Percentiles rank a stretch among this genome's conserved stretches.
Evolutionary conservation across 2,888 invertebrate genomes (phyloP).

Genomic region (Drosophila siamana): DNA sequence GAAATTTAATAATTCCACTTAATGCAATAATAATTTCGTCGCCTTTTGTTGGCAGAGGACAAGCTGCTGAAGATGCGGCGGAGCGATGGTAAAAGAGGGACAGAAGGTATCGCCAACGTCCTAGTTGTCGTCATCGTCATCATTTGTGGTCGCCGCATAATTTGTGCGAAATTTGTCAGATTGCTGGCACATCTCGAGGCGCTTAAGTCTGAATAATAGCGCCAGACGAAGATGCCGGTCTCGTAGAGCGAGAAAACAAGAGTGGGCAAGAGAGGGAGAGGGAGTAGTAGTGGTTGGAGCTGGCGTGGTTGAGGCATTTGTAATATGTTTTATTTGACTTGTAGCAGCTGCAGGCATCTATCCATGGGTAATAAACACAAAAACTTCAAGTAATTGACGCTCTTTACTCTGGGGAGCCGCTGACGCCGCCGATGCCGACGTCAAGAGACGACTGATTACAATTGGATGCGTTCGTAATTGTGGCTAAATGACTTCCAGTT

Average conservation of each 20-base stretch:
- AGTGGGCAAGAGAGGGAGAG: neutral
- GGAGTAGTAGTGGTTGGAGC: too few relatives aligned
- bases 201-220: slow-evolving; percentile 78
- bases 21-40: slow-evolving; percentile 81
- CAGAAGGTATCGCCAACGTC: slow-evolving; percentile 22
- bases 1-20: slow-evolving; percentile 82
- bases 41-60: slow-evolving; percentile 67
- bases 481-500: slow-evolving; percentile 58
- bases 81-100: neutral
- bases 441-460: slow-evolving; percentile 57
- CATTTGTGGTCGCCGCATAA: slow-evolving; percentile 74
- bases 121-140: slow-evolving; percentile 59
- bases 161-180: slow-evolving; percentile 81
- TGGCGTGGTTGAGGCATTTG: slow-evolving; percentile 60
- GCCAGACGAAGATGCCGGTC: slow-evolving; percentile 18
- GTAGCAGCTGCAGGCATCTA: slow-evolving; percentile 64
- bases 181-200: slow-evolving; percentile 73
- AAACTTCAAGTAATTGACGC: slow-evolving; percentile 75
- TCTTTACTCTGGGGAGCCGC: slow-evolving; percentile 47
- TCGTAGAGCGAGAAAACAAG: slow-evolving; percentile 12
- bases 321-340: slow-evolving; percentile 79
- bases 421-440: neutral
- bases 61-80: neutral
- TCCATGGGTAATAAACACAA: slow-evolving; percentile 59
- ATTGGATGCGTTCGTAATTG: slow-evolving; percentile 68